Conservation (phyloP, 2,113 vertebrate genomes). For the Hiodon alosoides region DNA sequence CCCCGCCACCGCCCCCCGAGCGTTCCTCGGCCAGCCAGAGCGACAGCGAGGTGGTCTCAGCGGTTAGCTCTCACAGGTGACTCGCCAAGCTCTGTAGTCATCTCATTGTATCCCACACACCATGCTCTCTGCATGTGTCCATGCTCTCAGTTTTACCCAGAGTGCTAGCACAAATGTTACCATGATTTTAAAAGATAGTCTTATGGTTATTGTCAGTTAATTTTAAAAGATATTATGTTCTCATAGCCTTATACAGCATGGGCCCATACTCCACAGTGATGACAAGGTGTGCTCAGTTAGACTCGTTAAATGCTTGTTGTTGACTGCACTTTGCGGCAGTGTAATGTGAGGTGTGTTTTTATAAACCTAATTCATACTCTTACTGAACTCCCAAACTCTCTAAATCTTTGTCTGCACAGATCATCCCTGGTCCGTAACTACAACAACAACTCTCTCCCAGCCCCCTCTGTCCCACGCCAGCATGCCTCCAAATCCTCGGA, state of each 20-base stretch:
- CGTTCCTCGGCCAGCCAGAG: conserved; percentile 14
- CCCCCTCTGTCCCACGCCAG: conserved; percentile 41
- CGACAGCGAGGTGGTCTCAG: conserved; percentile 9
- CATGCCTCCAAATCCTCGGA: conserved; percentile 59
- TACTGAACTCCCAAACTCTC: too few relatives aligned
- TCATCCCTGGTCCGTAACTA: conserved; percentile 60
- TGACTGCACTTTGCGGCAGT: too few relatives aligned
- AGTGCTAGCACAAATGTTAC: neutral
- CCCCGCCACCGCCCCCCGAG: conserved; percentile 26
- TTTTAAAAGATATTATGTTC: too few relatives aligned
- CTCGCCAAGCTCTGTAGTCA: too few relatives aligned
- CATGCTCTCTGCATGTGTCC: too few relatives aligned
- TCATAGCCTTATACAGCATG: too few relatives aligned
- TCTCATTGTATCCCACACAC: neutral
- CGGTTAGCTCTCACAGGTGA: conserved; percentile 1
- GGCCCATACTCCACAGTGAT: too few relatives aligned
- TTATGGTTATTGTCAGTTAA: neutral
- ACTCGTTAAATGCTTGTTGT: too few relatives aligned
- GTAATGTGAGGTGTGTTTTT: too few relatives aligned
- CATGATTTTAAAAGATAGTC: neutral
- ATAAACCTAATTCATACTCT: too few relatives aligned
- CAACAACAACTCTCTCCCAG: conserved; percentile 56
- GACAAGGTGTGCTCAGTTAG: too few relatives aligned
- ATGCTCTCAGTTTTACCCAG: too few relatives aligned
- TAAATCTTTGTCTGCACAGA: conserved; percentile 35